A percentile compares a stretch with the other conserved stretches of the same genome.
These are phyloP conservation scores for Neotragus moschatus DNA, from an alignment of 2,113 vertebrate genomes.

Conservation along the genomic window DNA sequence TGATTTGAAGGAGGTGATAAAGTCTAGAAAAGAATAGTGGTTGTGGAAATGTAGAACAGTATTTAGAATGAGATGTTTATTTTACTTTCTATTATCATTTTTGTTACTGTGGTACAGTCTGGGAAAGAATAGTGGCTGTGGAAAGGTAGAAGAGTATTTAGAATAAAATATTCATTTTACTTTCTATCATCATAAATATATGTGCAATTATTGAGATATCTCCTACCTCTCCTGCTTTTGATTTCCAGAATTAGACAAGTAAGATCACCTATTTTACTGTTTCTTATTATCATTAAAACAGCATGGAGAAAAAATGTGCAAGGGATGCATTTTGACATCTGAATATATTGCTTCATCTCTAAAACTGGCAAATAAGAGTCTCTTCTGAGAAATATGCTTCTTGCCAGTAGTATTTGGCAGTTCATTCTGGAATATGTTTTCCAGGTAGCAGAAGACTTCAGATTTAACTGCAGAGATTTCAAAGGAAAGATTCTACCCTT, in stretches of 20 bases:
- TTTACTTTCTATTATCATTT: not conserved
- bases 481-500: not conserved
- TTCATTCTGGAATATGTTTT: not conserved
- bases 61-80: not conserved
- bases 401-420: not conserved
- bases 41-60: not conserved
- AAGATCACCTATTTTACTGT: not conserved
- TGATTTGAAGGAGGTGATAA: not conserved
- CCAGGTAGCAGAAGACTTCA: not conserved
- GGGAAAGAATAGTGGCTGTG: not conserved
- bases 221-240: not conserved
- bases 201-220: not conserved
- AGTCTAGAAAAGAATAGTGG: not conserved
- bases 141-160: not conserved
- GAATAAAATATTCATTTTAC: not conserved
- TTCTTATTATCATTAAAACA: not conserved
- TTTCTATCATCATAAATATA: not conserved
- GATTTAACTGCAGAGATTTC: not conserved
- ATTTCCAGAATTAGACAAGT: not conserved
- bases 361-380: not conserved
- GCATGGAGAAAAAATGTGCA: not conserved
- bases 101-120: not conserved
- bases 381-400: not conserved
- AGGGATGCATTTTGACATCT: not conserved
- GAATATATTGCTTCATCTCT: not conserved